A percentile compares a stretch with the other conserved stretches of the same genome.
phyloP scores from a whole-genome alignment of 2,888 invertebrate genomes.

The Ennomos fuscantarius region DNA sequence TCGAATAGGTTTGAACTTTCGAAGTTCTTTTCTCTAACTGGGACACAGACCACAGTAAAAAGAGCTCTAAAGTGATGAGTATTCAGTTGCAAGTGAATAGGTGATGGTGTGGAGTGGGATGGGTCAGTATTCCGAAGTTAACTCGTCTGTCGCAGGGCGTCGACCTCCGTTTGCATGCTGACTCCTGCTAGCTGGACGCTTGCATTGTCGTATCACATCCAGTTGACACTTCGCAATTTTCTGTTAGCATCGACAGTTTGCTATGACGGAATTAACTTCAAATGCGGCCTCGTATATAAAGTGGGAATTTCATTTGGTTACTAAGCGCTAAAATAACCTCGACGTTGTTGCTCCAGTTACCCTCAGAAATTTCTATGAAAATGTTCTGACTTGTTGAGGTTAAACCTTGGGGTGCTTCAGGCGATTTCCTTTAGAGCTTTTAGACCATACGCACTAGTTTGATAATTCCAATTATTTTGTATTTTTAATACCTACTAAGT shows the following conservation, averaged over 20 bases:
- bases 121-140: constrained; percentile 74
- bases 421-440: not conserved
- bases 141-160: constrained; percentile 66
- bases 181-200: constrained; percentile 58
- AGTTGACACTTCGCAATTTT: constrained; percentile 49
- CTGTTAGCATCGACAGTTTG: constrained; percentile 13
- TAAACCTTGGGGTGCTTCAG: constrained; percentile 1
- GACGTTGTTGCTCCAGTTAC: constrained; percentile 6
- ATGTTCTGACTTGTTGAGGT: constrained; percentile 5
- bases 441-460: too few relatives aligned
- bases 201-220: constrained; percentile 67
- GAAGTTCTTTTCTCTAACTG: constrained; percentile 49
- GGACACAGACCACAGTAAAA: constrained; percentile 37
- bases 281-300: constrained; percentile 21
- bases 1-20: constrained; percentile 46
- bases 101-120: constrained; percentile 51
- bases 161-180: constrained; percentile 68
- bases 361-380: not conserved
- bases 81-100: constrained; percentile 51
- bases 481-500: too few relatives aligned
- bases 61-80: constrained; percentile 47
- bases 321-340: constrained; percentile 11
- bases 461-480: too few relatives aligned
- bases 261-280: constrained; percentile 15
- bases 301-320: constrained; percentile 19